These are phyloP conservation scores for Nyctibius grandis DNA, from an alignment of 2,797 vertebrate species.

Conservation along the genomic window DNA sequence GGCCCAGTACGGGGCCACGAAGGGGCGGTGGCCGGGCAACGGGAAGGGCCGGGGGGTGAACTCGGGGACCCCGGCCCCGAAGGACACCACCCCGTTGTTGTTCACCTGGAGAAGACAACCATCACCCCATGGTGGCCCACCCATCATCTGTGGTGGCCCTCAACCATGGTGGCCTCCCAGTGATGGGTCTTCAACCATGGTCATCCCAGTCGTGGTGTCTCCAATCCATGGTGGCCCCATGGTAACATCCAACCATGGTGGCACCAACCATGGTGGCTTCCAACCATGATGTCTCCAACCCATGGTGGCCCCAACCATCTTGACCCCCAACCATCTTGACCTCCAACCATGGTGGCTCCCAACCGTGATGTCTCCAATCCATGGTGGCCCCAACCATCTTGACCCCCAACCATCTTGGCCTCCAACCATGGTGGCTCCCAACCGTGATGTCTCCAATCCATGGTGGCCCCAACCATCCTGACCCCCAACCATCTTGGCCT, in stretches of 20 bases:
- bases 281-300: no score
- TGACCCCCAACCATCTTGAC: no score
- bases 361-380: neutral
- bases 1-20: neutral
- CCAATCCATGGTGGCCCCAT: neutral
- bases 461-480: neutral
- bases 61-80: neutral
- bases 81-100: slow-evolving; percentile 4
- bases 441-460: no score
- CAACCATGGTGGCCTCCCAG: no score
- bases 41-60: neutral
- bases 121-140: accelerated
- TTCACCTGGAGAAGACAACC: neutral
- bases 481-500: no score
- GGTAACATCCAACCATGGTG: neutral
- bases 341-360: no score
- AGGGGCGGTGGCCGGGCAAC: neutral
- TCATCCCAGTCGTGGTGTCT: no score
- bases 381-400: no score
- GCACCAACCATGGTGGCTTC: no score
- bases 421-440: neutral
- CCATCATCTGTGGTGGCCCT: no score
- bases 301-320: neutral
- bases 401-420: neutral
- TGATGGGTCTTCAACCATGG: neutral